phyloP scores from a whole-genome alignment of 2,888 invertebrate species.

The Cerastis rubricosa region DNA sequence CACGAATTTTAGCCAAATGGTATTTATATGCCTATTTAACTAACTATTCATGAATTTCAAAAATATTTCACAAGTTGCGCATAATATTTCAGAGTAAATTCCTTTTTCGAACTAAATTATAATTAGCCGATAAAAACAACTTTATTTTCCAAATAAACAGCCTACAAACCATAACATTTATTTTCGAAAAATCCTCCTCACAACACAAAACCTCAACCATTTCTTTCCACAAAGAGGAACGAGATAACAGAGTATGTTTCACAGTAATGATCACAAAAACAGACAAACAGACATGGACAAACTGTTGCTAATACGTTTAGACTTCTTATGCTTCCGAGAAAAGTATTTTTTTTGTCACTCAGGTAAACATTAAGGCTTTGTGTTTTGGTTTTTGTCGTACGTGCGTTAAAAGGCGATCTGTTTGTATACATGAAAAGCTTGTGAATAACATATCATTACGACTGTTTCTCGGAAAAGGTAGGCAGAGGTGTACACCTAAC shows the following conservation, averaged over 20 bases:
- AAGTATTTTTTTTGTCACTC: conserved; percentile 44
- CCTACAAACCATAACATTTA: conserved; percentile 3
- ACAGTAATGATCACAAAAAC: conserved; percentile 76
- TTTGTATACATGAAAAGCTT: neutral
- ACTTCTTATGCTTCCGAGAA: conserved; percentile 38
- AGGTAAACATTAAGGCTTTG: conserved; percentile 27
- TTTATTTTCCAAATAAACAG: neutral
- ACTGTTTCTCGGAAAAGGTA: neutral
- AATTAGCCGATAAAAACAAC: neutral
- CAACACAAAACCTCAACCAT: conserved; percentile 45
- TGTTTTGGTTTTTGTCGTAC: conserved; percentile 13
- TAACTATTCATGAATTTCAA: neutral
- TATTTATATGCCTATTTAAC: neutral
- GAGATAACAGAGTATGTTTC: conserved; percentile 38
- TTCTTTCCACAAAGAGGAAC: conserved; percentile 40
- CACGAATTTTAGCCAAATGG: neutral
- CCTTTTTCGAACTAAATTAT: neutral
- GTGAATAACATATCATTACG: neutral
- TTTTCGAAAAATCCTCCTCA: neutral
- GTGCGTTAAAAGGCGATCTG: conserved; percentile 10
- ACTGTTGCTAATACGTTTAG: conserved; percentile 65
- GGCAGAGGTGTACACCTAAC: neutral
- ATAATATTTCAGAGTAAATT: neutral
- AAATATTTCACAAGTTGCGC: neutral
- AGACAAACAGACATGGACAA: conserved; percentile 71